Conservation (phyloP, 2,888 invertebrate genomes). For the Drosophila anomalata region DNA sequence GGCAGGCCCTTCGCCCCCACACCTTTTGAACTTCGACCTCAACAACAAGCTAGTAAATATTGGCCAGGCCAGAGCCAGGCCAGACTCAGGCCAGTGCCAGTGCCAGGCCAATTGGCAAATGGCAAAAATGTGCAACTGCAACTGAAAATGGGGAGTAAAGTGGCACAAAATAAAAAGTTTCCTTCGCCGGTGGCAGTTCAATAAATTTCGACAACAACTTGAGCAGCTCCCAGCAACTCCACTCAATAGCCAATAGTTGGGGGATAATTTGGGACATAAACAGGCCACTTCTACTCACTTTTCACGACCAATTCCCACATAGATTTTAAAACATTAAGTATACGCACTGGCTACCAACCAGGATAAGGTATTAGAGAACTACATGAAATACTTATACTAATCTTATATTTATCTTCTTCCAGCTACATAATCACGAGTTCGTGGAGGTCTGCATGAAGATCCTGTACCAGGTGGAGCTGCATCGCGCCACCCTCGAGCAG, state of each 20-base stretch:
- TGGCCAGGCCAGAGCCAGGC: slow-evolving; percentile 46
- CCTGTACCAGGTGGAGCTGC: slow-evolving; percentile 97
- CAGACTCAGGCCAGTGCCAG: slow-evolving; percentile 31
- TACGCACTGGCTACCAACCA: too few relatives aligned
- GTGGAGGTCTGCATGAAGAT: slow-evolving; percentile 99
- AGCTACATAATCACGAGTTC: slow-evolving; percentile 96
- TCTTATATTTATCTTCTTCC: slow-evolving; percentile 67
- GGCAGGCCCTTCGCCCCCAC: neutral
- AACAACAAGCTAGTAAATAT: slow-evolving; percentile 75
- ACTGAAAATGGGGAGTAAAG: slow-evolving; percentile 34
- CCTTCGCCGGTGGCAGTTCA: slow-evolving; percentile 55
- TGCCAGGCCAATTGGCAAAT: slow-evolving; percentile 35
- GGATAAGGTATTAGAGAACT: too few relatives aligned
- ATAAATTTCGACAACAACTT: slow-evolving; percentile 71
- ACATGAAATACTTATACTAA: too few relatives aligned
- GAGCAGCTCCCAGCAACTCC: slow-evolving; percentile 35
- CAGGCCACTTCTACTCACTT: slow-evolving; percentile 29
- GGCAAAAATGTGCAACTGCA: slow-evolving; percentile 60
- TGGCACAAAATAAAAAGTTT: slow-evolving; percentile 47
- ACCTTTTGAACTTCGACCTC: slow-evolving; percentile 29
- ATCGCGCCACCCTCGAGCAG: slow-evolving; percentile 94
- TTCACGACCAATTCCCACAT: slow-evolving; percentile 35
- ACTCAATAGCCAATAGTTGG: slow-evolving; percentile 13
- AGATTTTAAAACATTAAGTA: neutral
- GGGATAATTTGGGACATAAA: slow-evolving; percentile 38